A percentile compares a stretch with the other conserved stretches of the same genome.
Conservation (phyloP, 2,797 vertebrate species). For the Leuciscus waleckii region DNA sequence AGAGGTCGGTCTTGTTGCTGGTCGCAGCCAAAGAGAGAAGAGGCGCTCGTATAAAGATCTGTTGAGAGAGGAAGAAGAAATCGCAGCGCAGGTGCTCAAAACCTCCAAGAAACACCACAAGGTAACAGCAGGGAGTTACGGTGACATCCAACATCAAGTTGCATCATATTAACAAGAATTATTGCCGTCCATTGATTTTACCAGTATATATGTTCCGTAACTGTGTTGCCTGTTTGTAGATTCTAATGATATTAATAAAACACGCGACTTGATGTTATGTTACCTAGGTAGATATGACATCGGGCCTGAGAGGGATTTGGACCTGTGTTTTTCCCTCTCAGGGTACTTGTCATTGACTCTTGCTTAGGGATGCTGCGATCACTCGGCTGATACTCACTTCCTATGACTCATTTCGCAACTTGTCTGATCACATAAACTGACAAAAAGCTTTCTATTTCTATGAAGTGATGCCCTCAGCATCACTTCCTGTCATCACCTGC, state of each 20-base stretch:
- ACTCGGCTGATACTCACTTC: neutral
- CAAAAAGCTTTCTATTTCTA: too few relatives aligned
- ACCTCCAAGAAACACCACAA: constrained; percentile 86
- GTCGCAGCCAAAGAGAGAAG: constrained; percentile 94
- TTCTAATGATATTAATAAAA: neutral
- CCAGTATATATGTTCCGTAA: neutral
- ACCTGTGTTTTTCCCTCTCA: constrained; percentile 3
- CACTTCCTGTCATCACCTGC: neutral
- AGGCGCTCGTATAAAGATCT: constrained; percentile 93
- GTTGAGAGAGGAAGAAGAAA: constrained; percentile 91
- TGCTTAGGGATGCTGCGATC: neutral
- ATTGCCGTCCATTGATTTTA: neutral
- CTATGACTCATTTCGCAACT: neutral
- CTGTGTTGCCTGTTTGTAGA: neutral
- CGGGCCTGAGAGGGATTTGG: constrained; percentile 16
- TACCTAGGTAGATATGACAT: constrained; percentile 37
- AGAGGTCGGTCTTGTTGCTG: constrained; percentile 85
- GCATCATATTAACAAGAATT: neutral
- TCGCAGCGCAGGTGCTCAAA: constrained; percentile 91
- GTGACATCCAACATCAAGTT: constrained; percentile 40
- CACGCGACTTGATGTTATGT: constrained; percentile 38
- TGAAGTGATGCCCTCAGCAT: neutral
- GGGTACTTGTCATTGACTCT: constrained; percentile 17
- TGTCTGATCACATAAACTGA: neutral
- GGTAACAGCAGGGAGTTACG: constrained; percentile 67